Evolutionary conservation across 2,113 vertebrate species (phyloP).

Genomic region (Papio anubis): DNA sequence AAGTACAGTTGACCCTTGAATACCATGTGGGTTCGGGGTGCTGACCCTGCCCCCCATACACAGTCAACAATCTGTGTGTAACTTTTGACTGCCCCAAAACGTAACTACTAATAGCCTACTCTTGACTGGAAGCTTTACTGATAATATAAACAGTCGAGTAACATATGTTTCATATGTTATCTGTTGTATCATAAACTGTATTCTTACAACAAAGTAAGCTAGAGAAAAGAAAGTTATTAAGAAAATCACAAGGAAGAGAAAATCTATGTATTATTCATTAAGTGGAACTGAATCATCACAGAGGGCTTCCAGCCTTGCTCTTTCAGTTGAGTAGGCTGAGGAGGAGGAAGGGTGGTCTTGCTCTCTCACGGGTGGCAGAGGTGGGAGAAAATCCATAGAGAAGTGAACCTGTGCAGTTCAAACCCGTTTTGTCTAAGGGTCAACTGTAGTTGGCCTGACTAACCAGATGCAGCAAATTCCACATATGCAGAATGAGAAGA

Average conservation of each 20-base stretch:
- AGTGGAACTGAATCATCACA: background rate
- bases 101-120: background rate
- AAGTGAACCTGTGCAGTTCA: background rate
- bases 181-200: background rate
- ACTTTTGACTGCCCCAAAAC: background rate
- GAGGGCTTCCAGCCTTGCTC: background rate
- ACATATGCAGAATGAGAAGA: background rate
- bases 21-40: fast-evolving
- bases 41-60: background rate
- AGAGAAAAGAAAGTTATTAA: background rate
- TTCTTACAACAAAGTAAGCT: background rate
- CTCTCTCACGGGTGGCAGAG: background rate
- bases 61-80: background rate
- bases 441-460: background rate
- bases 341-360: background rate
- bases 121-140: background rate
- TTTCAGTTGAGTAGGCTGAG: background rate
- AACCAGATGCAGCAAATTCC: background rate
- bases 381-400: background rate
- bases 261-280: background rate
- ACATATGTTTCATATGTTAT: background rate
- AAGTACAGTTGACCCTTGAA: background rate
- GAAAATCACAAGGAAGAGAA: background rate
- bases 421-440: background rate
- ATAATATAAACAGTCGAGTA: background rate